A percentile compares a stretch with the other conserved stretches of the same genome.
These are phyloP conservation scores for Atopsyche davidsoni DNA, from an alignment of 1,140 invertebrate species.

Conservation along the genomic window DNA sequence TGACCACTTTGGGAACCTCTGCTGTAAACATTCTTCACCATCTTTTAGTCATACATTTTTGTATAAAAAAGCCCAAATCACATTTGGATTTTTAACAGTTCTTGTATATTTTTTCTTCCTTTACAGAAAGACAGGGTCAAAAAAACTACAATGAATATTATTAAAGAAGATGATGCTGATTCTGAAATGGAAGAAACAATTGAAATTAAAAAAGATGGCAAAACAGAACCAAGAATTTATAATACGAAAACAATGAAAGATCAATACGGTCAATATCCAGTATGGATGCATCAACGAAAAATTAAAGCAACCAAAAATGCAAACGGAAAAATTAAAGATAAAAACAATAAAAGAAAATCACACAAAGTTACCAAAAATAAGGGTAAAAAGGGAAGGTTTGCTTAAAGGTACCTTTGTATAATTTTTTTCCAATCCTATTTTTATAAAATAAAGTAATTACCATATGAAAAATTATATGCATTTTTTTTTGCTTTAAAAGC, in stretches of 20 bases:
- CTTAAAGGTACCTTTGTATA: too few relatives aligned
- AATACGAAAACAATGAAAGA: conserved; percentile 56
- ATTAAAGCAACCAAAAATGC: conserved; percentile 25
- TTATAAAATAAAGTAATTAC: too few relatives aligned
- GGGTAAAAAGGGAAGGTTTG: too few relatives aligned
- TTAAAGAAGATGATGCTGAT: conserved; percentile 33
- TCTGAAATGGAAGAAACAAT: conserved; percentile 35
- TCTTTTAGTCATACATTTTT: too few relatives aligned
- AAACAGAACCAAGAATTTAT: conserved; percentile 42
- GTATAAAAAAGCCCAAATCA: too few relatives aligned
- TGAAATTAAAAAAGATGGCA: conserved; percentile 34
- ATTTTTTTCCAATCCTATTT: too few relatives aligned
- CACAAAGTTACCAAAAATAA: conserved; percentile 12
- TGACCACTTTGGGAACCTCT: too few relatives aligned
- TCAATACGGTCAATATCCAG: conserved; percentile 58
- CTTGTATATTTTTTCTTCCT: not conserved
- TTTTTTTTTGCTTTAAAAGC: too few relatives aligned
- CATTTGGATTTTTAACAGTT: too few relatives aligned
- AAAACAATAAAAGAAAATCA: conserved; percentile 7
- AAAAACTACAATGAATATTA: conserved; percentile 24
- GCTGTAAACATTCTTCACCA: too few relatives aligned
- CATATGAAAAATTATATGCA: too few relatives aligned
- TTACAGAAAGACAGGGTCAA: conserved; percentile 1
- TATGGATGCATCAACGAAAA: conserved; percentile 55
- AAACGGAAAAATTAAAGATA: conserved; percentile 1